A percentile compares a stretch with the other conserved stretches of the same genome.
Evolutionary conservation across 2,797 vertebrate genomes (phyloP).

Genomic region (Melanotaenia maccullochi): DNA sequence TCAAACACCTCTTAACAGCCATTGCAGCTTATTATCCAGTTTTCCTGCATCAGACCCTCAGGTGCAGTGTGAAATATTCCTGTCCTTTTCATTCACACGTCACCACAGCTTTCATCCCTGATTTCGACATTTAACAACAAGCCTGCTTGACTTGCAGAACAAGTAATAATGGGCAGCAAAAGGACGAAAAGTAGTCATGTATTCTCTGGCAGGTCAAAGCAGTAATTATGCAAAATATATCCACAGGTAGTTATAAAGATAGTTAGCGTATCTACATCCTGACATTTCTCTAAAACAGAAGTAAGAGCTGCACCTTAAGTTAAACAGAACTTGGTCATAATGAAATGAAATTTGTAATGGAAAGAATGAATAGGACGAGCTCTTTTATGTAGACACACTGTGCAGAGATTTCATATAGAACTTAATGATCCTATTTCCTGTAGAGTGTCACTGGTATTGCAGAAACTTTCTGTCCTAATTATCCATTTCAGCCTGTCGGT

Average conservation of each 20-base stretch:
- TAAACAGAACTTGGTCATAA: constrained; percentile 71
- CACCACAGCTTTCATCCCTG: constrained; percentile 25
- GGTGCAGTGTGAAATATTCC: constrained; percentile 37
- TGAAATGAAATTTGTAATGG: constrained; percentile 75
- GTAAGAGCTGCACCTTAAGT: constrained; percentile 69
- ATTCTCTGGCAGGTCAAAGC: constrained; percentile 54
- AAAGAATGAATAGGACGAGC: constrained; percentile 72
- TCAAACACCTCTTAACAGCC: constrained; percentile 72
- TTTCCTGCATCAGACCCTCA: constrained; percentile 45
- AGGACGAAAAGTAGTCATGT: constrained; percentile 48
- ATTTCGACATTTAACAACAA: constrained; percentile 35
- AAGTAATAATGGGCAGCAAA: constrained; percentile 35
- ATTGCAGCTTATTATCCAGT: constrained; percentile 72
- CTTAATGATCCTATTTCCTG: constrained; percentile 85
- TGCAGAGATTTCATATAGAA: constrained; percentile 75
- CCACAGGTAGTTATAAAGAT: constrained; percentile 66
- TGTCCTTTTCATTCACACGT: constrained; percentile 53
- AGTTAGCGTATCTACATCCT: constrained; percentile 64
- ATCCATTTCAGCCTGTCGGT: constrained; percentile 87
- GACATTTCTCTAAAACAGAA: constrained; percentile 76
- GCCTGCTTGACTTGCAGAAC: constrained; percentile 23
- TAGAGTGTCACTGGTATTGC: constrained; percentile 79
- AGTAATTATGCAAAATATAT: constrained; percentile 66
- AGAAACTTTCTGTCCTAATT: constrained; percentile 87
- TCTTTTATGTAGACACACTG: constrained; percentile 67